A percentile compares a stretch with the other conserved stretches of the same genome.
These are phyloP conservation scores for Hippocampus mohnikei DNA, from an alignment of 2,113 vertebrate species.

Conservation along the genomic window DNA sequence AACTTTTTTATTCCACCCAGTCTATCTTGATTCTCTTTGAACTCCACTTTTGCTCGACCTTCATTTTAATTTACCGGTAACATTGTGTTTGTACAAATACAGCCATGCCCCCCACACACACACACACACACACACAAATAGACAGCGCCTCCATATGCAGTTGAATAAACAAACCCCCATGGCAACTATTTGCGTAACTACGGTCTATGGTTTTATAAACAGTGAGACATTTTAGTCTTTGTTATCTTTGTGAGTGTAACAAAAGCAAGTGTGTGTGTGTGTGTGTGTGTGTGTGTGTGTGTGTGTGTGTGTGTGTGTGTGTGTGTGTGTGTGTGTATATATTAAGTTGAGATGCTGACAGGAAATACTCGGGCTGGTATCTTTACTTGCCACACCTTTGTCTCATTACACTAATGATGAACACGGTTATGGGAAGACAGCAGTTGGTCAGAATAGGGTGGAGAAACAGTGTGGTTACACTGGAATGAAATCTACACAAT, in stretches of 20 bases:
- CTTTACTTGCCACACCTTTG: conserved; percentile 23
- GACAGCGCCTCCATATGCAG: background rate
- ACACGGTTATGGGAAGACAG: conserved; percentile 9
- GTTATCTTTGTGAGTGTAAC: background rate
- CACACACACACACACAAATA: background rate
- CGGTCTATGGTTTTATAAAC: background rate
- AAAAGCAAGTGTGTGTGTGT: background rate
- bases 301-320: background rate
- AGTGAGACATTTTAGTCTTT: background rate
- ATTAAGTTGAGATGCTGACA: conserved; percentile 2
- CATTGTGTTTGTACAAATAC: background rate
- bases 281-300: background rate
- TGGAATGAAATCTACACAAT: background rate
- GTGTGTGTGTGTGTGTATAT: background rate
- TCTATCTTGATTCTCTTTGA: background rate
- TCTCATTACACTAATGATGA: conserved; percentile 33
- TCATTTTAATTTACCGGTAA: background rate
- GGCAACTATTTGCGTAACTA: background rate
- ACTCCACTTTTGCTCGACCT: background rate
- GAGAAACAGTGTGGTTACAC: background rate
- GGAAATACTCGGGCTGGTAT: conserved; percentile 36
- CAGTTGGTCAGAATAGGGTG: conserved; percentile 10
- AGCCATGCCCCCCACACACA: background rate
- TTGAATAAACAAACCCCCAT: background rate
- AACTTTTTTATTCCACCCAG: too few relatives aligned